Percentiles rank a stretch among this genome's conserved stretches.
Conservation (phyloP, 2,113 vertebrate genomes). For the Haemorhous mexicanus region DNA sequence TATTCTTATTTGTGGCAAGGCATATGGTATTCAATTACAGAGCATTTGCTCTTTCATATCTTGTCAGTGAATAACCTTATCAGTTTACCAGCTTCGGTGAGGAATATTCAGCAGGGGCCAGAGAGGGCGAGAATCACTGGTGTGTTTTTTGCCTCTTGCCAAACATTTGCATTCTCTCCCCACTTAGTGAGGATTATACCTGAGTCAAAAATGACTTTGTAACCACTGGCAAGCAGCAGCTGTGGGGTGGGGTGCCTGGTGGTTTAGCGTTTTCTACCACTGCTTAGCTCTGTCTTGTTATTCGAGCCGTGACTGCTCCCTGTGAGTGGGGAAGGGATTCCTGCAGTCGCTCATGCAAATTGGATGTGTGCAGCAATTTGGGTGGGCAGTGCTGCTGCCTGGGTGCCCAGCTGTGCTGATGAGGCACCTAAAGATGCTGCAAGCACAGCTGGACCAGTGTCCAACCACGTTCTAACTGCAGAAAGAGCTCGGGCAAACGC, state of each 20-base stretch:
- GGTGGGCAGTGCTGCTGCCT: not conserved
- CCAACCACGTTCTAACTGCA: not conserved
- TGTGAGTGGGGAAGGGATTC: not conserved
- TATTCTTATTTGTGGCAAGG: not conserved
- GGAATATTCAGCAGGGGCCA: not conserved
- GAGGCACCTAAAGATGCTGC: not conserved
- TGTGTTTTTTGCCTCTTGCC: not conserved
- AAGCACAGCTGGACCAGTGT: not conserved
- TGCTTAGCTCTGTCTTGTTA: not conserved
- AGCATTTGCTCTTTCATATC: not conserved
- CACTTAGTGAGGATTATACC: not conserved
- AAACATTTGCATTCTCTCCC: not conserved
- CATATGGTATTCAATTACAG: not conserved
- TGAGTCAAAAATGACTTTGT: not conserved
- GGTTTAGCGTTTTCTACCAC: not conserved
- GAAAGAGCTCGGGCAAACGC: not conserved
- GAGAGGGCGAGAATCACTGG: not conserved
- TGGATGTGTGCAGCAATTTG: not conserved
- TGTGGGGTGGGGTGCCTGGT: not conserved
- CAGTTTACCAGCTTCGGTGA: not conserved
- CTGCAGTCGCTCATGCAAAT: fast-evolving
- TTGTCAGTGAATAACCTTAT: not conserved
- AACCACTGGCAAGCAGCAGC: not conserved
- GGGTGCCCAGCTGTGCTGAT: not conserved
- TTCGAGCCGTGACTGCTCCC: fast-evolving